Percentiles rank a stretch among this genome's conserved stretches.
These are phyloP conservation scores for Gallinago stenura DNA, from an alignment of 2,797 vertebrate species.

Conservation along the genomic window DNA sequence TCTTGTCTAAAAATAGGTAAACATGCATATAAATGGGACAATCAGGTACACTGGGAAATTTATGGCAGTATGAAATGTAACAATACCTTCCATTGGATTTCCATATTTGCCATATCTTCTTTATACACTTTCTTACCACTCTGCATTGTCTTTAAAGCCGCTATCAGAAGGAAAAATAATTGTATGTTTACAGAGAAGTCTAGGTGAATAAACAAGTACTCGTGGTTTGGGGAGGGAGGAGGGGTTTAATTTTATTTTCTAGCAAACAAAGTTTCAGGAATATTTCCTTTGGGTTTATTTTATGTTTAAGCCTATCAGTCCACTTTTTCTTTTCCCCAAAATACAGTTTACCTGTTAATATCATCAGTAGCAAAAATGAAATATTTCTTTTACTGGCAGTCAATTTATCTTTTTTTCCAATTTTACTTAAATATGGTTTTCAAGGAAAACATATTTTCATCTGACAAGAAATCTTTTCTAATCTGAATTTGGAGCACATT, in stretches of 20 bases:
- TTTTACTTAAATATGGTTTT: background rate
- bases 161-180: background rate
- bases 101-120: background rate
- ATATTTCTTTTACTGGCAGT: background rate
- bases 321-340: background rate
- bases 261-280: background rate
- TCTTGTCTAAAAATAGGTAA: background rate
- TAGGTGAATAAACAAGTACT: background rate
- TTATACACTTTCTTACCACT: background rate
- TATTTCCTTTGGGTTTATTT: background rate
- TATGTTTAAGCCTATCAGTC: background rate
- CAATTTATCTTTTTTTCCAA: background rate
- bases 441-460: background rate
- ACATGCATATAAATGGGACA: background rate
- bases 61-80: background rate
- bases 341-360: background rate
- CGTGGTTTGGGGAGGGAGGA: background rate
- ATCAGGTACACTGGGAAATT: background rate
- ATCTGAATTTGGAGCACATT: background rate
- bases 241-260: background rate
- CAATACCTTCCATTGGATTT: background rate
- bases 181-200: background rate
- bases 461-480: background rate
- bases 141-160: background rate
- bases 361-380: background rate